phyloP scores from a whole-genome alignment of 2,888 invertebrate species.

The Drosophila kuntzei region DNA sequence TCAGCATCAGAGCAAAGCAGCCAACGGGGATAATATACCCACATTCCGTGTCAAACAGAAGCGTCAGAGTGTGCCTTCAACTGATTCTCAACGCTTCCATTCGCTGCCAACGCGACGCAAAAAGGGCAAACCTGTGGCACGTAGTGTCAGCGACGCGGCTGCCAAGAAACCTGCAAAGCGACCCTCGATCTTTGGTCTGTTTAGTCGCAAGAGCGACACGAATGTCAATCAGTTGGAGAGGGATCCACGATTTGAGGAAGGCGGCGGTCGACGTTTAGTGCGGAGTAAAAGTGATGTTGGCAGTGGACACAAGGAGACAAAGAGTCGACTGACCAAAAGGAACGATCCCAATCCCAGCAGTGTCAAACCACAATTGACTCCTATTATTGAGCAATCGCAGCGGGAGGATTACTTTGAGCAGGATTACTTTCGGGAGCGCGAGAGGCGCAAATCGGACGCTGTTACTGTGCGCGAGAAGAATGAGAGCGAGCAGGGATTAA shows the following conservation, averaged over 20 bases:
- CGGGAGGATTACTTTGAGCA: constrained; percentile 88
- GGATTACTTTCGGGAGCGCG: constrained; percentile 85
- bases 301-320: constrained; percentile 61
- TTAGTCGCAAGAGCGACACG: constrained; percentile 87
- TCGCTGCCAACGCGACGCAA: constrained; percentile 89
- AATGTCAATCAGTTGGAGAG: constrained; percentile 85
- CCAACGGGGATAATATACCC: constrained; percentile 84
- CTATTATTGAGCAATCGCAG: constrained; percentile 92
- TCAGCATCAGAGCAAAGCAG: constrained; percentile 89
- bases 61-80: constrained; percentile 43
- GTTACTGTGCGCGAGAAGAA: constrained; percentile 83
- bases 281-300: constrained; percentile 89
- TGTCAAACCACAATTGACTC: constrained; percentile 89
- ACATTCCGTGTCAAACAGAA: constrained; percentile 79
- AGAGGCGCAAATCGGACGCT: constrained; percentile 84
- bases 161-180: constrained; percentile 86
- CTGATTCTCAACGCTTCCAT: constrained; percentile 87
- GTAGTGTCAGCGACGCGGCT: constrained; percentile 88
- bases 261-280: constrained; percentile 86
- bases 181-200: constrained; percentile 89
- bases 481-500: constrained; percentile 78
- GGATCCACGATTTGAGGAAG: constrained; percentile 86
- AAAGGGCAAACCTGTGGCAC: constrained; percentile 86
- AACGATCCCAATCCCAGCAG: constrained; percentile 51
- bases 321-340: constrained; percentile 63